These are phyloP conservation scores for Mionectes olivaceus DNA, from an alignment of 2,797 vertebrate genomes.

Conservation along the genomic window DNA sequence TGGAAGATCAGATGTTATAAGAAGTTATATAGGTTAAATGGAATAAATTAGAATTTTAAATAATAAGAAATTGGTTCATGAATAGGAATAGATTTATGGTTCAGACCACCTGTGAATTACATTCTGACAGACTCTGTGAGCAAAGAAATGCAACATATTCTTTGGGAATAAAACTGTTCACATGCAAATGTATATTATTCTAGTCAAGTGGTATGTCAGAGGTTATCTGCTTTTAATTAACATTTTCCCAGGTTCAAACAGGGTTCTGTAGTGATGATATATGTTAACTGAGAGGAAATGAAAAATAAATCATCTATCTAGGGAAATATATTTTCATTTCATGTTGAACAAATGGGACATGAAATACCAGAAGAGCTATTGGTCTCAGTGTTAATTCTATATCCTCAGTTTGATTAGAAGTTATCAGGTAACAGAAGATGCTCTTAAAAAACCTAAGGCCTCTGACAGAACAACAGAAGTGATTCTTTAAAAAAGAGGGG, in stretches of 20 bases:
- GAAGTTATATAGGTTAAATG: neutral
- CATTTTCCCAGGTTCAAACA: constrained; percentile 6
- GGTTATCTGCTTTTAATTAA: constrained; percentile 48
- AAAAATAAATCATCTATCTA: neutral
- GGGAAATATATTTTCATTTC: neutral
- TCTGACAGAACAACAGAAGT: neutral
- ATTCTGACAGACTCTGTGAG: neutral
- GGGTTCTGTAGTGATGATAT: neutral
- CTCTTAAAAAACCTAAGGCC: neutral
- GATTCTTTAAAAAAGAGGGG: neutral
- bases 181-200: constrained; percentile 20
- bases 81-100: neutral
- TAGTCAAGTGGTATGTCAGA: neutral
- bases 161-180: constrained; percentile 13
- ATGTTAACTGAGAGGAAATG: constrained; percentile 15
- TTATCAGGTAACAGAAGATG: neutral
- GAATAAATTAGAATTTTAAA: constrained; percentile 6
- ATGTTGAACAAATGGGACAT: neutral
- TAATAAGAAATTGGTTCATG: neutral
- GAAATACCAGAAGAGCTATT: neutral
- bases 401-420: neutral
- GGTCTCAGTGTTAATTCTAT: neutral
- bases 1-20: neutral
- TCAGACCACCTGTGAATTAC: neutral
- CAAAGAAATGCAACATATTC: neutral